Base-by-base conservation (phyloP, 2,113 vertebrate species). In the Symphodus melops region DNA sequence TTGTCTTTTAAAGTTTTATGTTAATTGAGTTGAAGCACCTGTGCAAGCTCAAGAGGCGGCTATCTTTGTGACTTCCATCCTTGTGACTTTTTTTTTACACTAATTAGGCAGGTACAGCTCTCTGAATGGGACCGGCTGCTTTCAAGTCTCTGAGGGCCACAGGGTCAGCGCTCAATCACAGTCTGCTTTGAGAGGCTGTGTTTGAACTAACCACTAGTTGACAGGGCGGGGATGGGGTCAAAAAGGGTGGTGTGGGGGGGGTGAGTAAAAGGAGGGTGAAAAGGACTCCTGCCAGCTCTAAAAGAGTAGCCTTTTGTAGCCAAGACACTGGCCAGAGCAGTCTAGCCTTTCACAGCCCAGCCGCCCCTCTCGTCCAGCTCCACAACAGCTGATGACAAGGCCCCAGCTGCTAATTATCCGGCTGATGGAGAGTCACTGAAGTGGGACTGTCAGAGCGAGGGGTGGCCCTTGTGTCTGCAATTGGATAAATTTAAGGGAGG, bases 381-480 rank as follows among this genome's bases (percentile, higher is more conserved):
- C 69, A 75, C 82, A 89, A 81, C 93, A 92, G 91, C 86, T 89
- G 87, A 91, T 82, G 84, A 84, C 88, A 85, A 88, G 88, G 82
- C 71, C 87, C 88, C 81, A 91, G 90, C 90, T 88, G 91, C 91
- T 91, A 90, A 92, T 94, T 94, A 92, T 91, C 87, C 71, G 87
- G 88, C 84, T 91, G 91, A 94, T 90, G 84, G 90, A 92, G 91
- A 86, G 91, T 83, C 86, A 85, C 75, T 92, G 84, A 89, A 93
- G 91, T 93, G 88, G 86, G 86, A 84, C 85, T 86, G 90, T 91
- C 81, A 77, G 81, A 89, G 73, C 79, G 12, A 86, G 69, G 78
- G 86, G 87, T 75, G 85, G 85, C 84, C 77, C 79, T 86, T 87
- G 85, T 91, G 84, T 88, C 72, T 81, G 72, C 64, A 80, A 79